Evolutionary conservation across 2,797 vertebrate genomes (phyloP).

Genomic region (Coendou prehensilis): DNA sequence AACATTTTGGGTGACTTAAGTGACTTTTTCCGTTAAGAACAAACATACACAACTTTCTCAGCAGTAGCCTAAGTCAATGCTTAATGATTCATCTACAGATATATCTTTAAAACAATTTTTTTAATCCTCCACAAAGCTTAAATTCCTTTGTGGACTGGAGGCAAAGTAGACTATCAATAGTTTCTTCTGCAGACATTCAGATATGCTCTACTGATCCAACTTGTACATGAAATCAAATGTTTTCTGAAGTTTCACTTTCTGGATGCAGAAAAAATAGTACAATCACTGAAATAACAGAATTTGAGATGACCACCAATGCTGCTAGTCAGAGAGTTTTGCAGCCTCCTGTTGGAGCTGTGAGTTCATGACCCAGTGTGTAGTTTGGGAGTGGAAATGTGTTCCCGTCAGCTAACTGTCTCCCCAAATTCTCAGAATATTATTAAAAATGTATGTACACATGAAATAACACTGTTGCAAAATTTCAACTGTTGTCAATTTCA

Average conservation of each 20-base stretch:
- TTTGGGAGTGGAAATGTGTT: background rate
- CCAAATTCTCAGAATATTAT: background rate
- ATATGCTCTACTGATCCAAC: background rate
- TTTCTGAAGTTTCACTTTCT: slow-evolving; percentile 8
- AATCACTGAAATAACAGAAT: slow-evolving; percentile 8
- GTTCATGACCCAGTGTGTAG: background rate
- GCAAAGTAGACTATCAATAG: background rate
- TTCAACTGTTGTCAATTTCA: background rate
- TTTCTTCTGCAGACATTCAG: background rate
- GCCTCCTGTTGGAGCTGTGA: background rate
- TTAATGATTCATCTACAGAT: background rate
- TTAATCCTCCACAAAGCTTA: background rate
- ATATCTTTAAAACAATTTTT: background rate
- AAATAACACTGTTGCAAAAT: background rate
- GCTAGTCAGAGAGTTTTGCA: background rate
- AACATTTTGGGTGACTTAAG: background rate
- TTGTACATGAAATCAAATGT: slow-evolving; percentile 11
- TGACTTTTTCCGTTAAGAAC: background rate
- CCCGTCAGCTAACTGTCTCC: background rate
- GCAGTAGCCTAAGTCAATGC: background rate
- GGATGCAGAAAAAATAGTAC: background rate
- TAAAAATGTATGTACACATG: background rate
- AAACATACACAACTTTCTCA: background rate
- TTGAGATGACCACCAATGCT: background rate
- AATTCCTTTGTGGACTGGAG: background rate